phyloP scores from a whole-genome alignment of 2,888 invertebrate species.

The Chloromyia formosa region DNA sequence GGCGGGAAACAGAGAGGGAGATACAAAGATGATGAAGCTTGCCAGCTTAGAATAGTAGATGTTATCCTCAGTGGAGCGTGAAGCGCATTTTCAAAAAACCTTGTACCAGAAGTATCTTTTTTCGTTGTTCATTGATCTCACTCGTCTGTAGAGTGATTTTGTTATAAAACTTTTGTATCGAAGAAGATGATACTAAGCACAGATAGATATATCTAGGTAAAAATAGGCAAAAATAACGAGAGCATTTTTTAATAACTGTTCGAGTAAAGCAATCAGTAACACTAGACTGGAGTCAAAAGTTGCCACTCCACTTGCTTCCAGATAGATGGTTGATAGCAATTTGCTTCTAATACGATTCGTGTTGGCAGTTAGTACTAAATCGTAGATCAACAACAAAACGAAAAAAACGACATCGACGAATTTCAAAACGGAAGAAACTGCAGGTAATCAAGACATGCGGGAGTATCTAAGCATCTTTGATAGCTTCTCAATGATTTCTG shows the following conservation, averaged over 20 bases:
- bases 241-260: conserved; percentile 12
- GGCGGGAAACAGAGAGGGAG: not conserved
- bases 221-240: not conserved
- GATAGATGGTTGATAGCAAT: too few relatives aligned
- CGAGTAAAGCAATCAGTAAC: conserved; percentile 47
- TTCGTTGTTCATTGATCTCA: conserved; percentile 34
- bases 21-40: not conserved
- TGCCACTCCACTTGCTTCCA: not conserved
- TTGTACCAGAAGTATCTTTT: not conserved
- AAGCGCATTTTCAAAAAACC: not conserved
- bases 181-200: conserved; percentile 27
- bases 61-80: conserved; percentile 7
- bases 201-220: conserved; percentile 7
- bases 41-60: too few relatives aligned
- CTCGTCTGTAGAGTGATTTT: not conserved
- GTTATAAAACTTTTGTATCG: conserved; percentile 18
- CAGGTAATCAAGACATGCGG: not conserved
- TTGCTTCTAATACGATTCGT: not conserved
- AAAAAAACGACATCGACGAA: not conserved
- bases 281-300: conserved; percentile 42
- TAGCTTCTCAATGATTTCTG: conserved; percentile 26
- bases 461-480: not conserved
- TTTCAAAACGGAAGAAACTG: not conserved
- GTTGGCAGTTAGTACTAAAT: not conserved
- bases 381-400: not conserved